These are phyloP conservation scores for Eutrigla gurnardus DNA, from an alignment of 2,797 vertebrate species.

Conservation along the genomic window DNA sequence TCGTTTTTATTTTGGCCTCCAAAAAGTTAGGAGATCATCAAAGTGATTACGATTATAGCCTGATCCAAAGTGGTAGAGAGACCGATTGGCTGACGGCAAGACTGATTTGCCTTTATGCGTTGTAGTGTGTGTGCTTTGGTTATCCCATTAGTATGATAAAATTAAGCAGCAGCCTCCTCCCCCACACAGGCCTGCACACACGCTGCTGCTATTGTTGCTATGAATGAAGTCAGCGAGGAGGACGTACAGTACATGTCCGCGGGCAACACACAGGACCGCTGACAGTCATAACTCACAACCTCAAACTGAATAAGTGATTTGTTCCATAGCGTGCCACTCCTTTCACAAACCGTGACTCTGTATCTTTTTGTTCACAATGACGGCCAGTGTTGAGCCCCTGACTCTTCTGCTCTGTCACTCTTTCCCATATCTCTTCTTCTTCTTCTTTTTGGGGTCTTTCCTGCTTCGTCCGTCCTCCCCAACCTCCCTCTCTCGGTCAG, in stretches of 20 bases:
- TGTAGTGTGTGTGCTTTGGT: too few species aligned
- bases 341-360: conserved; percentile 63
- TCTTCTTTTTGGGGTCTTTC: conserved; percentile 20
- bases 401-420: conserved; percentile 42
- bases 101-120: background rate
- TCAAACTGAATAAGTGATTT: conserved; percentile 66
- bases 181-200: conserved; percentile 18
- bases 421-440: conserved; percentile 27
- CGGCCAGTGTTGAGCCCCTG: conserved; percentile 41
- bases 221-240: conserved; percentile 42
- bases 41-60: background rate
- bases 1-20: background rate
- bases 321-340: conserved; percentile 59
- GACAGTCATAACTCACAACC: conserved; percentile 34
- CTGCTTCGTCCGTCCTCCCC: conserved; percentile 55
- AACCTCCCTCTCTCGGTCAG: conserved; percentile 61
- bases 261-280: conserved; percentile 44
- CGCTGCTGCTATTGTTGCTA: conserved; percentile 1
- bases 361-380: conserved; percentile 56
- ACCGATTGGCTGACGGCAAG: background rate
- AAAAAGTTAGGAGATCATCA: background rate
- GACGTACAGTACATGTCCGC: conserved; percentile 50
- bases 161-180: background rate
- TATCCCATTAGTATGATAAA: background rate
- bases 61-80: background rate